phyloP scores from a whole-genome alignment of 2,113 vertebrate genomes.

The Dendropsophus ebraccatus region DNA sequence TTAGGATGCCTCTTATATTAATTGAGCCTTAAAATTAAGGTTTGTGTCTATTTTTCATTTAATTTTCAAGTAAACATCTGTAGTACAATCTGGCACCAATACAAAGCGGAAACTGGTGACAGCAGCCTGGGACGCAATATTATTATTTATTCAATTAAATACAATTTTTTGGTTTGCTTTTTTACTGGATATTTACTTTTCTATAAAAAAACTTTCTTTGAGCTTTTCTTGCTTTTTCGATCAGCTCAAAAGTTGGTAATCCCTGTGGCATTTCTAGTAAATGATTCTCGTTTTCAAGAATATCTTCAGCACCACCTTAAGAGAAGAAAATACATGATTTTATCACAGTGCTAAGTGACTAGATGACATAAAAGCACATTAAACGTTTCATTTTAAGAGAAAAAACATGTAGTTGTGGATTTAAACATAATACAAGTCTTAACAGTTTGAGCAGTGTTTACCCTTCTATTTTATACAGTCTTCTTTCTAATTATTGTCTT shows the following conservation, averaged over 20 bases:
- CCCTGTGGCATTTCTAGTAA: slow-evolving; percentile 79
- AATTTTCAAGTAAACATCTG: neutral
- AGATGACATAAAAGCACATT: neutral
- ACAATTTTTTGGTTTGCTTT: neutral
- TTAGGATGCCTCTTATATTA: neutral
- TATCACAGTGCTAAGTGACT: neutral
- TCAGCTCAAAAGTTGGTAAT: slow-evolving; percentile 78
- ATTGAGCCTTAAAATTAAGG: neutral
- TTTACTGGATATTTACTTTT: slow-evolving; percentile 70
- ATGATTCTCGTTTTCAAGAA: slow-evolving; percentile 74
- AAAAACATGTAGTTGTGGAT: neutral
- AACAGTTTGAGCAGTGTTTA: too few species aligned
- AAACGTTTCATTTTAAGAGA: neutral
- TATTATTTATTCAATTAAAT: too few species aligned
- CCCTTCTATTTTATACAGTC: too few species aligned
- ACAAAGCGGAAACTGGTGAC: neutral
- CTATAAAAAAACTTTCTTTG: slow-evolving; percentile 73
- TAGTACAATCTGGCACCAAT: neutral
- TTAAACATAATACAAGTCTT: too few species aligned
- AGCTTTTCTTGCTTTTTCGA: slow-evolving; percentile 84
- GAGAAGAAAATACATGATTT: slow-evolving; percentile 53
- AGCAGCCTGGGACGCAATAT: neutral
- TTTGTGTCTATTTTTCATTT: too few species aligned
- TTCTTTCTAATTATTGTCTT: too few species aligned
- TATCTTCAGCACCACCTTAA: slow-evolving; percentile 83